Base-by-base conservation (phyloP, 1,140 invertebrate genomes). In the Acyrthosiphon pisum region DNA sequence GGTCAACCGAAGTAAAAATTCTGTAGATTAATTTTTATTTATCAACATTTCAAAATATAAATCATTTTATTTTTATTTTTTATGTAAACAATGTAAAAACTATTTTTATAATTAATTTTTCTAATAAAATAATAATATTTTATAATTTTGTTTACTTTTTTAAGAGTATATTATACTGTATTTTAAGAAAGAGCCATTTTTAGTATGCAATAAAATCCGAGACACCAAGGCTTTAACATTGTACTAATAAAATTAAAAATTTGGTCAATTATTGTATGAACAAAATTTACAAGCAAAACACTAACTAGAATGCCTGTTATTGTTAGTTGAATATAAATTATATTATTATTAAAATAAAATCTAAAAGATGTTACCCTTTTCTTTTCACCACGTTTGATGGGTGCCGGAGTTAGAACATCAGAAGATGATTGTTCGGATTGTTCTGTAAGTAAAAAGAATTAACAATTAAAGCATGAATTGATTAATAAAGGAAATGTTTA, bases 361-460 rank as follows among this genome's bases (percentile, higher is more conserved):
- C 23, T 3, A 88, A 50, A 88, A 90, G 41, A 44, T 20, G 9
- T 44, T 93, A 93, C 50, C 35, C 81, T 93, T 53, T 53, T 83
- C 26, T 93, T 93, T 44, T 86, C 91, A 6, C 48, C 91, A 0
- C 46, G 91, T 84, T 93, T 93, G 23, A 30, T 56, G 0, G 48
- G 91, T 26, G 91, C 91, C 7, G 91, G 91, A 2, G 91, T 93
- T 1, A 93, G 26, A 41, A 93, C 35, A 86, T 93, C 91, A 6
- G 81, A 93, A 26, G 91, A 86, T 30, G 48, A 93, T 22, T 84
- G 76, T 84, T 93, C 91, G 0, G 91, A 93, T 53, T 93, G 91
- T 93, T 93, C 91, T 93, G 37, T 2, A 50, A 92, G 6, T n/a
- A 37, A 30, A 30, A 76, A 22, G 9, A n/a, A 48, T 50, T 37